Evolutionary conservation across 2,888 invertebrate genomes (phyloP), one percentile per base, ranked within the genome.

Genomic region (Ditylenchus weischeri): DNA sequence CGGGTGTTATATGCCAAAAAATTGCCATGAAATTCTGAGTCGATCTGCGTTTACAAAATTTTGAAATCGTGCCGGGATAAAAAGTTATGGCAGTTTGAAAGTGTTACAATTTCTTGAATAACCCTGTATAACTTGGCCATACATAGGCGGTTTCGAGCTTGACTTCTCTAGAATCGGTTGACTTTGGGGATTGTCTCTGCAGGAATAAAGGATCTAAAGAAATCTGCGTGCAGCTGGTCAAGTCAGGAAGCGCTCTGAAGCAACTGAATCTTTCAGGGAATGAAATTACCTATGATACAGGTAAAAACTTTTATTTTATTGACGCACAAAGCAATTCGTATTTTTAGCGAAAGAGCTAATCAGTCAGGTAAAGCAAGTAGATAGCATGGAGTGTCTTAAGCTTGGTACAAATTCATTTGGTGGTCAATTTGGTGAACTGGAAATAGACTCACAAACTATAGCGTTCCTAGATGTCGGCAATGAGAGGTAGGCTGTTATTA

Each of bases 81-180:
- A n/a, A n/a, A n/a, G n/a, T n/a, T n/a, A n/a, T n/a, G n/a, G n/a
- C n/a, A n/a, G n/a, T n/a, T n/a, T n/a, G n/a, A n/a, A n/a, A n/a
- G n/a, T n/a, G n/a, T n/a, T n/a, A n/a, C n/a, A n/a, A n/a, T n/a
- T n/a, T n/a, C n/a, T n/a, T n/a, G n/a, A n/a, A n/a, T n/a, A n/a
- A n/a, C n/a, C n/a, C n/a, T n/a, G n/a, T n/a, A 54, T 54, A n/a
- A 18, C 54, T 54, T 54, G 29, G 10, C 13, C 23, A 54, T 29
- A 13, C 77, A 23, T 74, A 85, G 66, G 89, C 89, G 0, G 84
- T 96, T 36, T 88, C 88, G 0, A 84, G 85, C 62, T 86, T 91
- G 72, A 86, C 87, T 68, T 84, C 85, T 77, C 83, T 94, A 5
- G 80, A 85, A 70, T 79, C 84, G 15, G 69, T 87, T 15, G 85